phyloP scores from a whole-genome alignment of 2,888 invertebrate genomes.

The Himalopsyche tibetana region DNA sequence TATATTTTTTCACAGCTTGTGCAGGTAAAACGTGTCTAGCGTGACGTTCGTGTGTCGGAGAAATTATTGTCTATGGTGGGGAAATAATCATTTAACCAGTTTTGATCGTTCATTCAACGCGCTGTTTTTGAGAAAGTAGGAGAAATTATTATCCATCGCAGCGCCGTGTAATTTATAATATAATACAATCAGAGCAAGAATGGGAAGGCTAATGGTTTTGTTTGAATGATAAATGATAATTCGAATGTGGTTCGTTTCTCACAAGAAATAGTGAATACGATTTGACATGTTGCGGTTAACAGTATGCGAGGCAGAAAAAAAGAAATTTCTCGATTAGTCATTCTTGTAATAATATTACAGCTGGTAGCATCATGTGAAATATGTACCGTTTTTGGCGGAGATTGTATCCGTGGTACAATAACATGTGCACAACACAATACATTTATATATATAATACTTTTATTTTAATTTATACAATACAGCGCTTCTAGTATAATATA shows the following conservation, averaged over 20 bases:
- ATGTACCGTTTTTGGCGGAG: too few species aligned
- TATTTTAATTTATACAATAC: too few species aligned
- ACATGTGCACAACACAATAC: too few species aligned
- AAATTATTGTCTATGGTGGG: conserved; percentile 26
- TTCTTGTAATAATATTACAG: background rate
- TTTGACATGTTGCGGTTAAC: conserved; percentile 15
- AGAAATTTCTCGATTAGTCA: background rate
- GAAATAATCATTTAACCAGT: conserved; percentile 16
- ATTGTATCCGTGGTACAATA: too few species aligned
- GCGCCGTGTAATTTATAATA: background rate
- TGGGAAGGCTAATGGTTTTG: background rate
- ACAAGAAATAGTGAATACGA: background rate
- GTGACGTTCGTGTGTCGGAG: background rate
- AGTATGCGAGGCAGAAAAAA: background rate
- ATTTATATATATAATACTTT: too few species aligned
- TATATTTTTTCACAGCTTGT: background rate
- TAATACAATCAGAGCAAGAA: conserved; percentile 2
- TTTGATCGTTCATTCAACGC: conserved; percentile 12
- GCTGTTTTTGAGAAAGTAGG: conserved; percentile 22
- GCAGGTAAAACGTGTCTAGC: background rate
- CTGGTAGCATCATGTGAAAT: too few species aligned
- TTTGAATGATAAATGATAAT: conserved; percentile 34
- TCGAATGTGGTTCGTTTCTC: conserved; percentile 7
- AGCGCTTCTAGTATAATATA: too few species aligned
- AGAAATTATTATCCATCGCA: conserved; percentile 9